These are phyloP conservation scores for Triplophysa bombifrons DNA, from an alignment of 2,797 vertebrate species.

Conservation along the genomic window DNA sequence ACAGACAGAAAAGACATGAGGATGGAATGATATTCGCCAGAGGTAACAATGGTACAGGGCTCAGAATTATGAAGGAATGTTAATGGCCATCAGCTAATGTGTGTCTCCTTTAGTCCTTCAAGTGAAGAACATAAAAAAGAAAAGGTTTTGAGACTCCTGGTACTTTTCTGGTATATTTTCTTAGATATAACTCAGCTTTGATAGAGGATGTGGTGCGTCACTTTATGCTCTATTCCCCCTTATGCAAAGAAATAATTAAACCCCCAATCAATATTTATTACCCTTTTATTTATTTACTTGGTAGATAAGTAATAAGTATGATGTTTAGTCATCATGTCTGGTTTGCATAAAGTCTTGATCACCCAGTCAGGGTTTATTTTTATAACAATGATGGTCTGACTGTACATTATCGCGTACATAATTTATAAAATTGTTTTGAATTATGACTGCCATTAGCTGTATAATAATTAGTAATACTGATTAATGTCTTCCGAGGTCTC, in stretches of 20 bases:
- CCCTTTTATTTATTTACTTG: background rate
- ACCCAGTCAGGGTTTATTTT: background rate
- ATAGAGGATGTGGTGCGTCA: conserved; percentile 61
- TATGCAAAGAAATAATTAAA: background rate
- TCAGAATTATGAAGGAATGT: conserved; percentile 47
- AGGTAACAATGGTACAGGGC: conserved; percentile 45
- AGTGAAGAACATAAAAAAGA: conserved; percentile 32
- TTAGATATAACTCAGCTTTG: conserved; percentile 65
- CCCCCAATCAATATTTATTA: background rate
- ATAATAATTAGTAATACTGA: background rate
- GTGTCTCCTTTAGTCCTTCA: conserved; percentile 45
- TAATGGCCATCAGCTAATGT: conserved; percentile 49
- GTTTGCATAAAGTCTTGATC: background rate
- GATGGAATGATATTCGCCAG: conserved; percentile 31
- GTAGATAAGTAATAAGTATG: background rate
- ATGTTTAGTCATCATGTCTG: background rate
- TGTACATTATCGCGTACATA: background rate
- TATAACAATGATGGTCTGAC: background rate
- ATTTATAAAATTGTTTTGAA: background rate
- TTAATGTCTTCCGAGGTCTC: background rate
- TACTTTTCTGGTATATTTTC: conserved; percentile 67
- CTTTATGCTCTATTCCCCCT: background rate
- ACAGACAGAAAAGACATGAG: conserved; percentile 17
- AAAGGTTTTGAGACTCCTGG: conserved; percentile 68
- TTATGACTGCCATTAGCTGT: background rate